Conservation (phyloP, 2,888 invertebrate species). For the Meteorus colon region DNA sequence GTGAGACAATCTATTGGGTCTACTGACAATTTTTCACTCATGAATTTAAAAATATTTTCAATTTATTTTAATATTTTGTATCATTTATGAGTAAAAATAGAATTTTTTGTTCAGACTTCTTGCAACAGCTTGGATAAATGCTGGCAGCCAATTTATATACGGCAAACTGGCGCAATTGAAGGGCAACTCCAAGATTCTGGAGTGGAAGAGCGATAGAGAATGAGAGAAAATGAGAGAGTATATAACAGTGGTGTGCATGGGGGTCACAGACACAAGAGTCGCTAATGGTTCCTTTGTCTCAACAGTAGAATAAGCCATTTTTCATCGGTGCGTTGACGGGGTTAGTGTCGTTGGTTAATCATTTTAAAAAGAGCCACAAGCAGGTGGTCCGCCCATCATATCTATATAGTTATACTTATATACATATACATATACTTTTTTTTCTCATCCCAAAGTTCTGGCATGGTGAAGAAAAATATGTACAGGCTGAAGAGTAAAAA, state of each 20-base stretch:
- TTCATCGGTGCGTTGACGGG: conserved; percentile 57
- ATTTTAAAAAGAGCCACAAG: conserved; percentile 66
- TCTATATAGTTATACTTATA: not conserved
- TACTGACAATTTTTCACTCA: too few relatives aligned
- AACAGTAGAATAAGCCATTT: conserved; percentile 60
- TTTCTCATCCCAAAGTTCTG: not conserved
- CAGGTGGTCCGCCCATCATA: conserved; percentile 60
- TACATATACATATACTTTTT: not conserved
- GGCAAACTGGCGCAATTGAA: conserved; percentile 33
- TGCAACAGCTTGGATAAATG: conserved; percentile 43
- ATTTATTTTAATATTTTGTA: not conserved
- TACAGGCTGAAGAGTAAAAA: not conserved
- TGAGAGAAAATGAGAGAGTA: conserved; percentile 18
- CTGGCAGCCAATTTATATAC: conserved; percentile 33
- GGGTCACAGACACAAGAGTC: conserved; percentile 49
- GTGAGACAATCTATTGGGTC: too few relatives aligned
- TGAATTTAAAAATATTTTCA: too few relatives aligned
- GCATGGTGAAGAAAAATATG: not conserved
- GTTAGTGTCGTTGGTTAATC: conserved; percentile 63
- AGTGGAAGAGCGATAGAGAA: conserved; percentile 29
- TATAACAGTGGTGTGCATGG: conserved; percentile 29
- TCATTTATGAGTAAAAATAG: not conserved
- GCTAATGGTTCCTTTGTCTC: conserved; percentile 62
- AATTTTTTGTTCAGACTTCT: not conserved
- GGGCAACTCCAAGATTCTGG: conserved; percentile 22